These are phyloP conservation scores for Cisticola juncidis DNA, from an alignment of 2,113 vertebrate genomes.

Conservation along the genomic window DNA sequence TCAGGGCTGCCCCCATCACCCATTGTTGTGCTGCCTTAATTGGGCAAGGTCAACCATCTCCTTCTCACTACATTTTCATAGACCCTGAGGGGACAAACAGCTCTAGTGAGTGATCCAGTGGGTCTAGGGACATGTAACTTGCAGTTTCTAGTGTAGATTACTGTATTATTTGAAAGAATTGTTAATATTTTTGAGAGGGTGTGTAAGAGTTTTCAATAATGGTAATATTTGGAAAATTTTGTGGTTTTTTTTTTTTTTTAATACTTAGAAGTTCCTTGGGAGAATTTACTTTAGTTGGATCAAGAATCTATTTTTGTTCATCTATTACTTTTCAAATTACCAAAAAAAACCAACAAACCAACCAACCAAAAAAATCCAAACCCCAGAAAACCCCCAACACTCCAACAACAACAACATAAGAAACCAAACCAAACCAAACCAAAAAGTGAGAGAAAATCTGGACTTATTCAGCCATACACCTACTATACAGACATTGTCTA, in stretches of 20 bases:
- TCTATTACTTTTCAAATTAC: neutral
- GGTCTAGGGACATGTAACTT: neutral
- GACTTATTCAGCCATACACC: neutral
- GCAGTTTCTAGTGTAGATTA: neutral
- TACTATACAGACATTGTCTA: neutral
- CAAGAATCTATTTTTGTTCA: neutral
- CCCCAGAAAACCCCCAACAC: neutral
- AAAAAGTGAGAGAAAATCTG: neutral
- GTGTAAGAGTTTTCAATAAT: neutral
- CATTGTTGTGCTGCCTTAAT: slow-evolving; percentile 6
- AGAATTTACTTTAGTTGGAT: neutral
- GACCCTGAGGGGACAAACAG: neutral
- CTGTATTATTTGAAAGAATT: neutral
- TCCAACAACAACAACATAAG: too few species aligned
- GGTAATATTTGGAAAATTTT: neutral
- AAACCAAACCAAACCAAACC: neutral
- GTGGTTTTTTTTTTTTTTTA: neutral
- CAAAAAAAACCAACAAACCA: neutral
- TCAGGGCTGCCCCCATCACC: neutral
- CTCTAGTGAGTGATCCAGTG: neutral
- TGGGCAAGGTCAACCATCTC: slow-evolving; percentile 61
- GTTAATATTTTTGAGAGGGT: neutral
- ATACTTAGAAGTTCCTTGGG: neutral
- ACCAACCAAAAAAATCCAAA: neutral
- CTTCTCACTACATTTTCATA: neutral